A percentile compares a stretch with the other conserved stretches of the same genome.
These are phyloP conservation scores for Mimas tiliae DNA, from an alignment of 2,888 invertebrate genomes.

Conservation along the genomic window DNA sequence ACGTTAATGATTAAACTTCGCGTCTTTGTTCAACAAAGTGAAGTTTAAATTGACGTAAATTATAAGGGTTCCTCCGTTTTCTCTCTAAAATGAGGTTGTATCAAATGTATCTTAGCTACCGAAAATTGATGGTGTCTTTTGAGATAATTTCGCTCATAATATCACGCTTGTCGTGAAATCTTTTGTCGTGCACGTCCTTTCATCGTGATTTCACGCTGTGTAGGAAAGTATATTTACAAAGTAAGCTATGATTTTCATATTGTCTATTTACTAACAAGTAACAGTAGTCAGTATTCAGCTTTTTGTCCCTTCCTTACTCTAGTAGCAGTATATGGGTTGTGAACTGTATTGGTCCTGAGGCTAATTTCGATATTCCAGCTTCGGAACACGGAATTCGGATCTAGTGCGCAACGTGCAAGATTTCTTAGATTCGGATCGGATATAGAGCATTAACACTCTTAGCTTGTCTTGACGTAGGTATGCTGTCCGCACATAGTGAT, in stretches of 20 bases:
- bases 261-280: neutral
- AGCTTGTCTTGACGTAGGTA: too few relatives aligned
- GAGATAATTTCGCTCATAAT: conserved; percentile 2
- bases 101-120: neutral
- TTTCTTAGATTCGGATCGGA: too few relatives aligned
- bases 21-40: neutral
- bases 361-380: too few relatives aligned
- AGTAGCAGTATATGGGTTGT: too few relatives aligned
- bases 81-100: neutral
- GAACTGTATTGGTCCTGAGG: too few relatives aligned
- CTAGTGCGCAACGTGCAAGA: too few relatives aligned
- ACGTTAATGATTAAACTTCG: conserved; percentile 10
- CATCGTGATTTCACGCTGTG: neutral
- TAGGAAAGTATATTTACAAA: neutral
- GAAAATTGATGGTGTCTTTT: neutral
- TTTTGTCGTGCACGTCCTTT: neutral
- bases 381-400: too few relatives aligned
- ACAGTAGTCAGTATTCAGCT: too few relatives aligned
- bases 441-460: too few relatives aligned
- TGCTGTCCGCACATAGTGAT: too few relatives aligned
- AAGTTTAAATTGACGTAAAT: neutral
- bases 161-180: neutral
- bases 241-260: neutral
- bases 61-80: neutral
- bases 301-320: too few relatives aligned